Evolutionary conservation across 2,113 vertebrate species (phyloP).

Genomic region (Polyodon spathula): DNA sequence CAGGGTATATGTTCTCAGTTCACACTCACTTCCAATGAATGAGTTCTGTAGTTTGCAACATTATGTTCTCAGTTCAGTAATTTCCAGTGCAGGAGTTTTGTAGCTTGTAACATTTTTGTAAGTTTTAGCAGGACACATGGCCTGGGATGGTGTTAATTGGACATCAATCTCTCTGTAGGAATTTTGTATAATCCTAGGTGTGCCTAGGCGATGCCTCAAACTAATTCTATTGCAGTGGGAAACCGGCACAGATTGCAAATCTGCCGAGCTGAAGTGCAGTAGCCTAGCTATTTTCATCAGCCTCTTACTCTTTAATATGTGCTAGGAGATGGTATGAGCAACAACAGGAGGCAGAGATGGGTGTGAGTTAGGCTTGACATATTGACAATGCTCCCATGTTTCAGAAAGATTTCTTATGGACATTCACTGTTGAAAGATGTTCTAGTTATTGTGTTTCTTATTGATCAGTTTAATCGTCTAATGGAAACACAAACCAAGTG

Average conservation of each 20-base stretch:
- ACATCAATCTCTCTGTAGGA: slow-evolving; percentile 58
- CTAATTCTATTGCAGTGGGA: slow-evolving; percentile 53
- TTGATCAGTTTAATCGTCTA: neutral
- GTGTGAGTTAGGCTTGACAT: neutral
- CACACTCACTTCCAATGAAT: no score
- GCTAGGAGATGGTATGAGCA: no score
- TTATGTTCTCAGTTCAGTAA: slow-evolving; percentile 13
- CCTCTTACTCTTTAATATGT: no score
- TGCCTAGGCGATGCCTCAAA: slow-evolving; percentile 38
- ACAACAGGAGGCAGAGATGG: no score
- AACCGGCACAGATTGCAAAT: slow-evolving; percentile 27
- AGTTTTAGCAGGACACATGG: slow-evolving; percentile 53
- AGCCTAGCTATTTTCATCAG: no score
- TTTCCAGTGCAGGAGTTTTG: slow-evolving; percentile 25
- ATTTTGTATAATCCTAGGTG: slow-evolving; percentile 19
- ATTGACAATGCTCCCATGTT: neutral
- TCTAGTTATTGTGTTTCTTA: neutral
- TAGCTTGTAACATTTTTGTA: slow-evolving; percentile 51
- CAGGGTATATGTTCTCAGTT: no score
- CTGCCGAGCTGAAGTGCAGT: no score
- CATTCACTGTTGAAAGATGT: neutral
- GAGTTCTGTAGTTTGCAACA: no score
- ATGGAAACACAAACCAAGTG: neutral
- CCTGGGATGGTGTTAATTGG: slow-evolving; percentile 56
- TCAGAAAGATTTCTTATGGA: neutral